Evolutionary conservation across 2,888 invertebrate species (phyloP).

Genomic region (Crepidodera aurea): DNA sequence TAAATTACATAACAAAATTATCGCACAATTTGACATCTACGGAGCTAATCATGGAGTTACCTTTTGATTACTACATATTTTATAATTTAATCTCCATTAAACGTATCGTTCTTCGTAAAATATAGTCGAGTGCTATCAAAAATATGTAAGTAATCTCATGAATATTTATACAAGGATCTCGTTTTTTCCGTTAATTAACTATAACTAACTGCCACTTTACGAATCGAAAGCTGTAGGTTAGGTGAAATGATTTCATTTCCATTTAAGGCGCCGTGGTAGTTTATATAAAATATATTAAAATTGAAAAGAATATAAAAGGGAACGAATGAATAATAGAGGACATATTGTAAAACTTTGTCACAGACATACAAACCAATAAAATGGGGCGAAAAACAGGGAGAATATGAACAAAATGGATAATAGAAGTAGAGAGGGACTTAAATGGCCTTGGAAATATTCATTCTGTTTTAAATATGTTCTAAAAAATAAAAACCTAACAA

Average conservation of each 20-base stretch:
- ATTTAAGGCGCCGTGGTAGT: neutral
- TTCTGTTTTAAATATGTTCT: no score
- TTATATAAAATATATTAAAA: no score
- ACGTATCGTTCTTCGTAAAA: neutral
- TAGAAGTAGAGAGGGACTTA: no score
- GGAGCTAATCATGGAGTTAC: neutral
- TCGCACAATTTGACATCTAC: neutral
- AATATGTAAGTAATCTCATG: constrained; percentile 1
- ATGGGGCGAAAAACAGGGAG: no score
- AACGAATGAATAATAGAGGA: no score
- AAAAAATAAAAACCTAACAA: no score
- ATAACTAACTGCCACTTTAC: neutral
- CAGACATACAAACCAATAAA: no score
- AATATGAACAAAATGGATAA: no score
- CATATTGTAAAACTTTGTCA: no score
- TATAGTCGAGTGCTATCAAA: neutral
- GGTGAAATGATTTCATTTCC: constrained; percentile 9
- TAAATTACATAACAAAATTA: neutral
- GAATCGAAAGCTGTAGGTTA: constrained; percentile 1
- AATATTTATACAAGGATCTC: constrained; percentile 9
- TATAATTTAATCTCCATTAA: neutral
- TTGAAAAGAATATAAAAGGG: no score
- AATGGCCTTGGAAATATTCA: no score
- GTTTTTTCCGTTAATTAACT: constrained; percentile 9
- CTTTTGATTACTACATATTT: neutral